phyloP scores from a whole-genome alignment of 2,888 invertebrate genomes.

The Chymomyza caudatula region DNA sequence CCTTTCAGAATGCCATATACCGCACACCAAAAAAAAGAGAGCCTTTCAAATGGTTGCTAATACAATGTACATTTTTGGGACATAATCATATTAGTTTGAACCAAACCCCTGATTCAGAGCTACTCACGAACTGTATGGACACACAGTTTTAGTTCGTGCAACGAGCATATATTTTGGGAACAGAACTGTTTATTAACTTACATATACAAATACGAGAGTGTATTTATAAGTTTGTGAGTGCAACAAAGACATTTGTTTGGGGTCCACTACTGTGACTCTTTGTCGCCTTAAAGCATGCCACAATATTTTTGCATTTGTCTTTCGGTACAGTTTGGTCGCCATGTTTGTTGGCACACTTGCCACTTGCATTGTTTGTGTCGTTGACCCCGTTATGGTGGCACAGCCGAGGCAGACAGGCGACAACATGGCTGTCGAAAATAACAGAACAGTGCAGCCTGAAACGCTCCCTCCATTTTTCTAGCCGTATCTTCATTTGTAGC shows the following conservation, averaged over 20 bases:
- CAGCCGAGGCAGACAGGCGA: constrained; percentile 27
- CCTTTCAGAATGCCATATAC: no score
- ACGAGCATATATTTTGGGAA: no score
- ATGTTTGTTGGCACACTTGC: constrained; percentile 15
- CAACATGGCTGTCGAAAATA: constrained; percentile 53
- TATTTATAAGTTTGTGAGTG: constrained; percentile 29
- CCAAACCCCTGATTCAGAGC: no score
- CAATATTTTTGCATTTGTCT: neutral
- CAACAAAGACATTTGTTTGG: constrained; percentile 20
- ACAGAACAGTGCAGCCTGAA: constrained; percentile 1
- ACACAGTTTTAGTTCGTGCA: no score
- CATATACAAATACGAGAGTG: neutral
- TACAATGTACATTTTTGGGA: no score
- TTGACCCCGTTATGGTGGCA: constrained; percentile 25
- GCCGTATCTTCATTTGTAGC: neutral
- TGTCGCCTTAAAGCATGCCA: neutral
- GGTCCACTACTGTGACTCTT: neutral
- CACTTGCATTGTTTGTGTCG: constrained; percentile 35
- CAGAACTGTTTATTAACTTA: neutral
- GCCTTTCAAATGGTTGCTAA: no score
- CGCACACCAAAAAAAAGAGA: no score
- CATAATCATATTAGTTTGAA: no score
- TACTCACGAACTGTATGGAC: no score
- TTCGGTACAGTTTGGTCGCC: constrained; percentile 9
- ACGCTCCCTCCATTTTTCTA: neutral